A percentile compares a stretch with the other conserved stretches of the same genome.
Conservation (phyloP, 2,888 invertebrate species). For the Apamea anceps region DNA sequence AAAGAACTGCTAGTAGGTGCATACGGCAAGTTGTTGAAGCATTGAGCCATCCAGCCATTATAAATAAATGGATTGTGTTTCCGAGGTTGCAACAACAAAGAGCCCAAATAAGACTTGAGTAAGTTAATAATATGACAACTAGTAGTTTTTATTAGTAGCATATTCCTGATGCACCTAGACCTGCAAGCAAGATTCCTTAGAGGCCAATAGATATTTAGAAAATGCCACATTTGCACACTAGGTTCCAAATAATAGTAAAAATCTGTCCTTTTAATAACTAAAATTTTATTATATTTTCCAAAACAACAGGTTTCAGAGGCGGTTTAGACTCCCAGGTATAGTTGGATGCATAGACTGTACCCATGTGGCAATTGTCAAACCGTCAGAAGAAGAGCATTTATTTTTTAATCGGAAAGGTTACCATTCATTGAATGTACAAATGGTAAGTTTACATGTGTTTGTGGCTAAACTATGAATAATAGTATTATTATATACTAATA, state of each 20-base stretch:
- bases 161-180: background rate
- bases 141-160: background rate
- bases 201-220: background rate
- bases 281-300: no score
- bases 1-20: background rate
- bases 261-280: no score
- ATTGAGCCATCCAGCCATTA: background rate
- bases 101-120: conserved; percentile 2
- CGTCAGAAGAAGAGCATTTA: background rate
- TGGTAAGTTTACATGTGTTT: background rate
- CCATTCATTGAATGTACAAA: background rate
- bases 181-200: no score
- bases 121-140: background rate
- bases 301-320: no score
- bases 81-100: background rate
- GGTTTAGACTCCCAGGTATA: no score
- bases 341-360: no score
- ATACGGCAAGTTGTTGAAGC: background rate
- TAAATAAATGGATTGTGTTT: background rate
- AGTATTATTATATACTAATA: background rate
- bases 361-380: background rate
- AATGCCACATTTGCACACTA: background rate
- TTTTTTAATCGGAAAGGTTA: conserved; percentile 1
- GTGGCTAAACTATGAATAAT: background rate
- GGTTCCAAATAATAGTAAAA: no score